Conservation (phyloP, 2,113 vertebrate genomes). For the Conger conger region DNA sequence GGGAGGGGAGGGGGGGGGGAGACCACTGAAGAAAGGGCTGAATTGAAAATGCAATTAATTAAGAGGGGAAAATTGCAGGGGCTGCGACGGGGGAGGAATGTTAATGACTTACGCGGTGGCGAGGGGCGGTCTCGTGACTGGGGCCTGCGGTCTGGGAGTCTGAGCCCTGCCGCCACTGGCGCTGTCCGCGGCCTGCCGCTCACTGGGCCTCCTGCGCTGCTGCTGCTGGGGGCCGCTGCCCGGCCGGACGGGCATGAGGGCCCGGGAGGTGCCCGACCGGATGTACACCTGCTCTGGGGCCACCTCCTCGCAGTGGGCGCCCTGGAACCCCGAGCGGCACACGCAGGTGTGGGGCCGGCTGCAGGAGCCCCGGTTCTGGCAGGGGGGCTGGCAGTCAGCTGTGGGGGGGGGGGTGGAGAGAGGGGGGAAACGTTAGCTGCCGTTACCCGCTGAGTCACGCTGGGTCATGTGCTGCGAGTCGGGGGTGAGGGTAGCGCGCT, state of each 20-base stretch:
- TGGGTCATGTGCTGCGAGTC: background rate
- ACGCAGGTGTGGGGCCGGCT: conserved; percentile 75
- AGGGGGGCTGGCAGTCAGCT: conserved; percentile 77
- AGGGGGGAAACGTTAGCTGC: background rate
- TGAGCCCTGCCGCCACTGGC: conserved; percentile 46
- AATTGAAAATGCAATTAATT: conserved; percentile 9
- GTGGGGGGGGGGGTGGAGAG: background rate
- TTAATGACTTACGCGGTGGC: conserved; percentile 63
- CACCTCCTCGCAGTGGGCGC: conserved; percentile 69
- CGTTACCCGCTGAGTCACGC: background rate
- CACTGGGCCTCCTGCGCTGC: conserved; percentile 48
- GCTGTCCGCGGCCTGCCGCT: conserved; percentile 42
- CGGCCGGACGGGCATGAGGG: conserved; percentile 58
- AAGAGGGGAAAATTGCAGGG: background rate
- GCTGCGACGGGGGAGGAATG: background rate
- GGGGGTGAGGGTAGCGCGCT: background rate
- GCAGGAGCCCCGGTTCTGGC: conserved; percentile 77
- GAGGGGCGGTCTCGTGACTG: conserved; percentile 55
- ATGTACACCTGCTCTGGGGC: conserved; percentile 77
- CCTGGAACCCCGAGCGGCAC: conserved; percentile 76
- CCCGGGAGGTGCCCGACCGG: conserved; percentile 52
- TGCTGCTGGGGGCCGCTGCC: conserved; percentile 58
- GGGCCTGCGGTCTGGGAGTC: conserved; percentile 48
- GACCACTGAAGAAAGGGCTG: background rate
- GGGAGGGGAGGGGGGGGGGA: conserved; percentile 25